Base-by-base conservation (phyloP, 1,140 invertebrate species). In the Calephelis nemesis region DNA sequence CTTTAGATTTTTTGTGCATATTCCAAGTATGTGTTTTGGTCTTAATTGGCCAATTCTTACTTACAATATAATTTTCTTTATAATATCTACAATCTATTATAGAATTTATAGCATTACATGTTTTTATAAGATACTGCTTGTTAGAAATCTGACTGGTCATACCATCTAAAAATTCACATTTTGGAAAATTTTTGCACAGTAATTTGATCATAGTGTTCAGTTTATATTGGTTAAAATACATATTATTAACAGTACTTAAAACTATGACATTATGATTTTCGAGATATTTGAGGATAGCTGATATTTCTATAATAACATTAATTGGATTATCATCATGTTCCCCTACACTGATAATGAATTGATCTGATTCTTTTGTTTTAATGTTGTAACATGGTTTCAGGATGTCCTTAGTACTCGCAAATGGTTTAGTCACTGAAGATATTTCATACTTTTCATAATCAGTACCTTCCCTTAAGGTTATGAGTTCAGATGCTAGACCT, bases 11-110 rank as follows among this genome's bases (percentile, higher is more conserved):
- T 50, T 50, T 50, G 49, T 5, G 4, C 49, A 13, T 3, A 15
- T 13, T 50, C 49, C 8, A 50, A 50, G 7, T 7, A 9, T 9
- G 8, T 7, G 6, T 45, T 50, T 13, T n/a, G 12, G 49, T 50
- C 13, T 13, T 50, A 7, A 50, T 15, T 54, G 8, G 30, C 47
- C 54, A 30, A 39, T 67, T 48, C n/a, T 62, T 13, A 49, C 58
- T 19, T 19, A 30, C 15, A 30, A 48, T 30, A 67, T 45, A 67
- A 12, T 47, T 62, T 62, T 62, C 48, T 7, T 47, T 67, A 62
- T 67, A 67, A 62, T 67, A 54, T 8, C 62, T 67, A 47, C 48
- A 7, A 39, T 67, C 66, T 39, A 67, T 13, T 30, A 45, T 30
- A 13, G 30, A n/a, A 10, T 67, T 67, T 11, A 62, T 67, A 10